Percentiles rank a stretch among this genome's conserved stretches.
Conservation (phyloP, 2,888 invertebrate species). For the Tridacna crocea region DNA sequence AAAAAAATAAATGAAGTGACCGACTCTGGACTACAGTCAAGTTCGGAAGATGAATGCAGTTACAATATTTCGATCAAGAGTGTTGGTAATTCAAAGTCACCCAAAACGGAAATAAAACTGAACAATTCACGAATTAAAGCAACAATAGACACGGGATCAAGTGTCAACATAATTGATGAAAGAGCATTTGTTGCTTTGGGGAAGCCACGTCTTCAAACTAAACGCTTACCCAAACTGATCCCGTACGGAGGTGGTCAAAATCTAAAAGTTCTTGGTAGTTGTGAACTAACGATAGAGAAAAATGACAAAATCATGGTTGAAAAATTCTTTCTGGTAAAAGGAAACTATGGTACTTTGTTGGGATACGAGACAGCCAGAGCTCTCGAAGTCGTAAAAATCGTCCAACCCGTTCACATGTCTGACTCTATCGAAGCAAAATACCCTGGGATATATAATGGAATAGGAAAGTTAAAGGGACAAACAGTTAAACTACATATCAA, state of each 20-base stretch:
- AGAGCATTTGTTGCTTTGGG: constrained; percentile 37
- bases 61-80: constrained; percentile 21
- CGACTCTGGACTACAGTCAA: constrained; percentile 22
- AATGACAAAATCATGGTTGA: constrained; percentile 29
- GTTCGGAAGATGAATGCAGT: constrained; percentile 29
- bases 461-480: constrained; percentile 46
- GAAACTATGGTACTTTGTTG: too few species aligned
- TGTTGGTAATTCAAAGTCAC: constrained; percentile 13
- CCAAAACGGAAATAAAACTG: constrained; percentile 12
- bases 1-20: background rate
- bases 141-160: too few species aligned
- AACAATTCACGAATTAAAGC: constrained; percentile 10
- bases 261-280: constrained; percentile 33
- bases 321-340: too few species aligned
- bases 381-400: constrained; percentile 43
- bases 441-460: constrained; percentile 43
- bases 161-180: constrained; percentile 59
- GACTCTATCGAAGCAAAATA: constrained; percentile 23
- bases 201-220: constrained; percentile 27
- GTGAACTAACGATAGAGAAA: constrained; percentile 39
- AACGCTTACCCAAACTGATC: constrained; percentile 27
- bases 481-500: too few species aligned
- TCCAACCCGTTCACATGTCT: background rate
- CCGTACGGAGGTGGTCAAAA: constrained; percentile 46
- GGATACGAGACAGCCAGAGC: constrained; percentile 39